These are phyloP conservation scores for Abscondita cerata DNA, from an alignment of 2,888 invertebrate species.

Conservation along the genomic window DNA sequence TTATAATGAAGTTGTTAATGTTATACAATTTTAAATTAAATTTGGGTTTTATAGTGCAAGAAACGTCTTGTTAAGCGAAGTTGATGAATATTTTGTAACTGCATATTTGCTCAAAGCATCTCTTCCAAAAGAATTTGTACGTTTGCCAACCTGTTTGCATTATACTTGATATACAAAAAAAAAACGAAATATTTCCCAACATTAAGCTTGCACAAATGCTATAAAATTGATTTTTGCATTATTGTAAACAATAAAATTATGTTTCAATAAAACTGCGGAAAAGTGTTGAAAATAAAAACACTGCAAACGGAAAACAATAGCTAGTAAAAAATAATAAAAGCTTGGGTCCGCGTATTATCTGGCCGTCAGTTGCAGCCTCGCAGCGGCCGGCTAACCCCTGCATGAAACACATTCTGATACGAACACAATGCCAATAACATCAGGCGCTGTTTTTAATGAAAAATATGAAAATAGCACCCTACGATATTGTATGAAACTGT, in stretches of 20 bases:
- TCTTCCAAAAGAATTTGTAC: constrained; percentile 30
- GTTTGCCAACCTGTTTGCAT: constrained; percentile 30
- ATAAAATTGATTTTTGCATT: constrained; percentile 3
- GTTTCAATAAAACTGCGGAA: constrained; percentile 26
- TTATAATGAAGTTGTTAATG: no score
- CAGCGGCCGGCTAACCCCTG: constrained; percentile 42
- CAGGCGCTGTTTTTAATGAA: constrained; percentile 50
- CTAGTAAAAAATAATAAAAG: constrained; percentile 53
- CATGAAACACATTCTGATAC: constrained; percentile 47
- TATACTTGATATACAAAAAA: constrained; percentile 23
- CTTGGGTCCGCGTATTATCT: constrained; percentile 51
- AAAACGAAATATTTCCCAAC: not conserved
- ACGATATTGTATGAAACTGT: constrained; percentile 20
- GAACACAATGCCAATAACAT: constrained; percentile 56
- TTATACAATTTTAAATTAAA: no score
- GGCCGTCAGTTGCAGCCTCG: constrained; percentile 55
- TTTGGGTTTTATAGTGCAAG: no score
- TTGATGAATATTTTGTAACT: no score
- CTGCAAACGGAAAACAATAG: constrained; percentile 53
- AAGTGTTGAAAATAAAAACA: constrained; percentile 43
- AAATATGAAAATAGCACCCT: constrained; percentile 37
- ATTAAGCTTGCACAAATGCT: not conserved
- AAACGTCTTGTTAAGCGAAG: no score
- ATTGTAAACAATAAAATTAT: constrained; percentile 15
- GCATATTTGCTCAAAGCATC: constrained; percentile 20